Percentiles rank a stretch among this genome's conserved stretches.
phyloP scores from a whole-genome alignment of 1,140 invertebrate genomes.

The Campoletis sonorensis region DNA sequence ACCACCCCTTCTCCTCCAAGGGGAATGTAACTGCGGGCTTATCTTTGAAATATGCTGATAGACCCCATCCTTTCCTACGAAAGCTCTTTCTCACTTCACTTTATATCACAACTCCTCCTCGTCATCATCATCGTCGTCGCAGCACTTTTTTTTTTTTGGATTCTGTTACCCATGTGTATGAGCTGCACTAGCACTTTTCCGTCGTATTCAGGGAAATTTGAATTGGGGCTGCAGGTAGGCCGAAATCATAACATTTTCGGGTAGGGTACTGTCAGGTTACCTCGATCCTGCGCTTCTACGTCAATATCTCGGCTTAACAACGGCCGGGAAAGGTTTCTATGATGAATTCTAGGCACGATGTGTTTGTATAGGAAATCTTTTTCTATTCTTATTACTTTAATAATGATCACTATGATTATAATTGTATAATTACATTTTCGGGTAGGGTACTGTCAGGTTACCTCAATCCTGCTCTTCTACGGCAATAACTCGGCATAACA shows the following conservation, averaged over 20 bases:
- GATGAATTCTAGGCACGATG: too few species aligned
- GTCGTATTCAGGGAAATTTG: too few species aligned
- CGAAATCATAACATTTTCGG: too few species aligned
- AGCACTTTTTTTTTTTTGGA: conserved; percentile 35
- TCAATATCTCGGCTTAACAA: too few species aligned
- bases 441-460: too few species aligned
- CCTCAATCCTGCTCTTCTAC: too few species aligned
- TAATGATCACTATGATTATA: not conserved
- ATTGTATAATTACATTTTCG: too few species aligned
- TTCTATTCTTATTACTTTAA: not conserved
- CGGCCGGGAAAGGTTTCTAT: too few species aligned
- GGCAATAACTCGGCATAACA: too few species aligned
- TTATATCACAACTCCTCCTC: not conserved
- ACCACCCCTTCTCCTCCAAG: not conserved
- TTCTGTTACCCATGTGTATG: conserved; percentile 17
- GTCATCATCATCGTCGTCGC: conserved; percentile 34
- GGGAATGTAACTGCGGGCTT: conserved; percentile 62
- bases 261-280: too few species aligned
- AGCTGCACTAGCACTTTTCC: not conserved
- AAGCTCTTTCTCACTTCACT: not conserved
- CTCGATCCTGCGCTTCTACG: too few species aligned
- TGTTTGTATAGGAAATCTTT: not conserved
- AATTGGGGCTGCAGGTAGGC: too few species aligned
- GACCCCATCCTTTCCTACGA: conserved; percentile 56
- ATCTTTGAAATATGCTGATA: conserved; percentile 78